Percentiles rank a stretch among this genome's conserved stretches.
phyloP scores from a whole-genome alignment of 2,113 vertebrate species.

The Heterotilapia buettikoferi region DNA sequence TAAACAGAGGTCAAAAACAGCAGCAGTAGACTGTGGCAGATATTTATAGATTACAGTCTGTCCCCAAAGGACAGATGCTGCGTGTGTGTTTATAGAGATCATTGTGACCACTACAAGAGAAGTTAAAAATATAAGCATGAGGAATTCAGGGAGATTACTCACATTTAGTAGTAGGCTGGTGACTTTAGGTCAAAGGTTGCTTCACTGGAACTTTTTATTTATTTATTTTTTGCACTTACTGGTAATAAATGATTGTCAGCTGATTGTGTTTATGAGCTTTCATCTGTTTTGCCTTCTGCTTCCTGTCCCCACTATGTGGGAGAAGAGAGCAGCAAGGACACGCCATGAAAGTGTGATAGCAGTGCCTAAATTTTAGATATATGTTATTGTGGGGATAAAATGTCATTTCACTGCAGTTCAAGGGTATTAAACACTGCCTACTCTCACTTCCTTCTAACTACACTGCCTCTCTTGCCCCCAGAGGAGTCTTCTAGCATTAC shows the following conservation, averaged over 20 bases:
- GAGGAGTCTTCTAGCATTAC: conserved; percentile 46
- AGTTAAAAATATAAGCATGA: neutral
- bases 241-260: neutral
- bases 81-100: neutral
- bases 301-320: neutral
- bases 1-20: neutral
- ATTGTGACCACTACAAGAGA: neutral
- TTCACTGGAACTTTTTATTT: neutral
- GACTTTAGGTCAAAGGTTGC: neutral
- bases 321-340: neutral
- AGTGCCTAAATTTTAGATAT: neutral
- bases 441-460: neutral
- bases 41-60: neutral
- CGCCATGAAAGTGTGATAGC: neutral
- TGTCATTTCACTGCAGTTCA: neutral
- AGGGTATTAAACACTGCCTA: neutral
- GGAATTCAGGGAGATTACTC: neutral
- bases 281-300: neutral
- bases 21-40: neutral
- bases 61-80: neutral
- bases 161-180: neutral
- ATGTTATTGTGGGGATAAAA: neutral
- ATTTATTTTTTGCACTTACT: neutral
- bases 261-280: neutral
- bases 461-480: neutral